phyloP scores from a whole-genome alignment of 2,113 vertebrate species.

The Campylomormyrus tamandua region DNA sequence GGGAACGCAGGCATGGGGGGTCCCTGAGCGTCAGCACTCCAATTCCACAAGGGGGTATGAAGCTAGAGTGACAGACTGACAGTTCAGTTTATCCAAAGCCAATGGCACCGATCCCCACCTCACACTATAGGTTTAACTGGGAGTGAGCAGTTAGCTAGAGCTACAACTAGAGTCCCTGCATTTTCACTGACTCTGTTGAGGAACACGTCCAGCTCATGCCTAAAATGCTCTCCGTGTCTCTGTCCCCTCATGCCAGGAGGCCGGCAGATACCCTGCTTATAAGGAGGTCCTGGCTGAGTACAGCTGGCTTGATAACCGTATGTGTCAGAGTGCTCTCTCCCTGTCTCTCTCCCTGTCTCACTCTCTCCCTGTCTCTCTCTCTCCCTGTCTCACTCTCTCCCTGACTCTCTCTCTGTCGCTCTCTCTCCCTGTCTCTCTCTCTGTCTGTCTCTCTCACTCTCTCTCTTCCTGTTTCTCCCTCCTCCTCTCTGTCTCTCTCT shows the following conservation, averaged over 20 bases:
- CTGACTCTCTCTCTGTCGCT: too few species aligned
- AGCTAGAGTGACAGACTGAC: too few species aligned
- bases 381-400: not conserved
- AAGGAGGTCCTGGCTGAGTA: constrained; percentile 98
- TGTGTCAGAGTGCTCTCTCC: constrained; percentile 38
- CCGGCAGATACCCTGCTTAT: constrained; percentile 89
- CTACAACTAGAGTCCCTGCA: not conserved
- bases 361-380: not conserved
- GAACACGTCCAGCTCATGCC: not conserved
- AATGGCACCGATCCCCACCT: too few species aligned
- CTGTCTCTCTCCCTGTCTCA: not conserved
- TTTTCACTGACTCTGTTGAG: not conserved
- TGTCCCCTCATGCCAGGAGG: constrained; percentile 67
- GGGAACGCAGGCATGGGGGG: too few species aligned
- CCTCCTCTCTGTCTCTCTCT: not conserved
- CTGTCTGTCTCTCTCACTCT: not conserved
- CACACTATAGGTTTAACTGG: too few species aligned
- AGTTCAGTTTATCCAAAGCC: too few species aligned
- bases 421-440: not conserved
- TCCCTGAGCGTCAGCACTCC: too few species aligned
- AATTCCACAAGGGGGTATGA: too few species aligned
- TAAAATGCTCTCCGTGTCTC: not conserved
- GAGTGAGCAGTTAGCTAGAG: too few species aligned
- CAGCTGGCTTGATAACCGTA: constrained; percentile 88
- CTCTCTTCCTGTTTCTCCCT: not conserved